phyloP scores from a whole-genome alignment of 2,888 invertebrate species.

The Gortyna flavago region DNA sequence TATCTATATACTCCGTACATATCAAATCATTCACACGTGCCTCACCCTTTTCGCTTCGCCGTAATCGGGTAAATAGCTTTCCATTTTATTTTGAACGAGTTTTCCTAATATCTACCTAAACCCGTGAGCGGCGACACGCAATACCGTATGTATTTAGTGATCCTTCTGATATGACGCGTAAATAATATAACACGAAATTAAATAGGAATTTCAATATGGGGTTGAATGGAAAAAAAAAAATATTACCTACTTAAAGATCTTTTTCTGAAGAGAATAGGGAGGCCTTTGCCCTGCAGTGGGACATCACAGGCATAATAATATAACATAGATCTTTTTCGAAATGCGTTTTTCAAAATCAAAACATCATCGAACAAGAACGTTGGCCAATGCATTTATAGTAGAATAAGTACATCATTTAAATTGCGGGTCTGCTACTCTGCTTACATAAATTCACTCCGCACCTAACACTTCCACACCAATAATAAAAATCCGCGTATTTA shows the following conservation, averaged over 20 bases:
- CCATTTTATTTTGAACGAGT: slow-evolving; percentile 33
- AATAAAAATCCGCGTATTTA: neutral
- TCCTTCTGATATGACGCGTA: slow-evolving; percentile 25
- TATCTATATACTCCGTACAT: slow-evolving; percentile 2
- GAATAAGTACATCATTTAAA: neutral
- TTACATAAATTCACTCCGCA: neutral
- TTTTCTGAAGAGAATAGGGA: too few species aligned
- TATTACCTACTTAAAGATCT: too few species aligned
- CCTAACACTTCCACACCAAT: neutral
- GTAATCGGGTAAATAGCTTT: slow-evolving; percentile 29
- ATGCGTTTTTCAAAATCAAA: neutral
- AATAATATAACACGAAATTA: slow-evolving; percentile 10
- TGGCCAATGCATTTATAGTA: neutral
- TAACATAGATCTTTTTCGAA: neutral
- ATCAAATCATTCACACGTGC: slow-evolving; percentile 28
- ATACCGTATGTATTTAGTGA: slow-evolving; percentile 40
- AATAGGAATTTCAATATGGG: slow-evolving; percentile 9
- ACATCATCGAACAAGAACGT: neutral
- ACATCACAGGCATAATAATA: too few species aligned
- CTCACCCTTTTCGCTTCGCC: slow-evolving; percentile 15
- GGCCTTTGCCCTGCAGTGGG: too few species aligned
- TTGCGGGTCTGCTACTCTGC: neutral
- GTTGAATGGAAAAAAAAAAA: too few species aligned
- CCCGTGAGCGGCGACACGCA: slow-evolving; percentile 44
- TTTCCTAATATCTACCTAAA: slow-evolving; percentile 46